Base-by-base conservation (phyloP, 2,888 invertebrate genomes). In the Phania funesta region DNA sequence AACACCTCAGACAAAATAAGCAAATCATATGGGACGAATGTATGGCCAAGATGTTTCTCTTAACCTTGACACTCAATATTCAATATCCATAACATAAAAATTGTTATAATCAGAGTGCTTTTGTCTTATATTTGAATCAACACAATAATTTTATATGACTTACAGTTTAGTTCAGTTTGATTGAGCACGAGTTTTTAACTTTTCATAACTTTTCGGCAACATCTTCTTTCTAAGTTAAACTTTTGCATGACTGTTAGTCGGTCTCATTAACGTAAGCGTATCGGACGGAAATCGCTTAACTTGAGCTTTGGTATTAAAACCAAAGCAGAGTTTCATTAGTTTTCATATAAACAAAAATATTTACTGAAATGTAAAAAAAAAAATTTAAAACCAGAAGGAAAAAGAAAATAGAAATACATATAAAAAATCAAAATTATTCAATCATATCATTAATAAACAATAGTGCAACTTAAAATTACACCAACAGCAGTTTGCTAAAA, bases 21-120 rank as follows among this genome's bases (percentile, higher is more conserved):
- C 65, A 26, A n/a, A 22, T 71, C 76, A 35, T 38, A 52, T 64
- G 54, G 65, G 58, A 56, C 38, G 6, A 64, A 35, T 18, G 6
- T n/a, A 46, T 76, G 46, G 44, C 70, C 22, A 56, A 50, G 73
- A 67, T 80, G 60, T 54, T 70, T 80, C 84, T 79, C 73, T 86
- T 87, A 88, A 90, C 90, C 90, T 90, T 90, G 90, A 90, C 90
- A 90, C 90, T 90, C 87, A 88, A 89, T 88, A 79, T 84, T 83
- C 70, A 75, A 82, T 74, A 78, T 35, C 78, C 58, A 70, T 35
- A 65, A 52, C 18, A 65, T 65, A 46, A 54, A 76, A 65, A 24
- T 46, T 65, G 77, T 68, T 77, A 62, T 73, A 65, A 73, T 38
- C 32, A 62, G 62, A 41, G 11, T 58, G 50, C 18, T 35, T 24